Evolutionary conservation across 2,888 invertebrate genomes (phyloP).

Genomic region (Andrena fulva): DNA sequence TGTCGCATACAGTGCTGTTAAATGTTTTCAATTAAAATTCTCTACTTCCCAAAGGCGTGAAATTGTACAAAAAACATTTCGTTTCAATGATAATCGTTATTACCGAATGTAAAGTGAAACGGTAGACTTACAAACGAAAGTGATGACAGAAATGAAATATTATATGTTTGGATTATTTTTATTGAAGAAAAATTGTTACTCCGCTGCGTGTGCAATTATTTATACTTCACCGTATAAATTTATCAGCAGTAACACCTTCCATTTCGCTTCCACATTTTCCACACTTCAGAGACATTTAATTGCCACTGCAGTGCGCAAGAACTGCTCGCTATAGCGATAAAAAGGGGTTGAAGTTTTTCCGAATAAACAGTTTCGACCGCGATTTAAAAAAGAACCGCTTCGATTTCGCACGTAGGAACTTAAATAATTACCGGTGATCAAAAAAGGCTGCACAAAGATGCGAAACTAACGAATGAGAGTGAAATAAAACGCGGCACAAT

Average conservation of each 20-base stretch:
- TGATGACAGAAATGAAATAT: too few relatives aligned
- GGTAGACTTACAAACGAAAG: too few relatives aligned
- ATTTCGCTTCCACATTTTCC: conserved; percentile 18
- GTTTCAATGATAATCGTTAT: too few relatives aligned
- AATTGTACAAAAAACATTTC: too few relatives aligned
- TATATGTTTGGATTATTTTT: not conserved
- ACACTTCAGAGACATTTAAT: conserved; percentile 50
- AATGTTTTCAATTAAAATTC: not conserved
- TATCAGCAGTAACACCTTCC: conserved; percentile 14
- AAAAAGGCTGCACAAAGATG: not conserved
- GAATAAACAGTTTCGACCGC: not conserved
- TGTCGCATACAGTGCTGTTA: not conserved
- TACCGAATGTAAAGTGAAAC: too few relatives aligned
- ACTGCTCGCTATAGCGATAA: conserved; percentile 5
- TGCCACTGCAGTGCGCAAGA: conserved; percentile 60
- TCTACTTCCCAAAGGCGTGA: not conserved
- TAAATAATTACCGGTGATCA: not conserved
- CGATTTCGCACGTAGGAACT: not conserved
- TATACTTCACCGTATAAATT: not conserved
- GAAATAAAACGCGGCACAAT: not conserved
- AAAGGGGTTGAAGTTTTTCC: conserved; percentile 10
- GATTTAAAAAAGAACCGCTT: not conserved
- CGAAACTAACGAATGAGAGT: not conserved
- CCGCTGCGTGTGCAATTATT: not conserved
- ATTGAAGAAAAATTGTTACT: not conserved